Conservation (phyloP, 2,888 invertebrate genomes). For the Drosophila mettleri region DNA sequence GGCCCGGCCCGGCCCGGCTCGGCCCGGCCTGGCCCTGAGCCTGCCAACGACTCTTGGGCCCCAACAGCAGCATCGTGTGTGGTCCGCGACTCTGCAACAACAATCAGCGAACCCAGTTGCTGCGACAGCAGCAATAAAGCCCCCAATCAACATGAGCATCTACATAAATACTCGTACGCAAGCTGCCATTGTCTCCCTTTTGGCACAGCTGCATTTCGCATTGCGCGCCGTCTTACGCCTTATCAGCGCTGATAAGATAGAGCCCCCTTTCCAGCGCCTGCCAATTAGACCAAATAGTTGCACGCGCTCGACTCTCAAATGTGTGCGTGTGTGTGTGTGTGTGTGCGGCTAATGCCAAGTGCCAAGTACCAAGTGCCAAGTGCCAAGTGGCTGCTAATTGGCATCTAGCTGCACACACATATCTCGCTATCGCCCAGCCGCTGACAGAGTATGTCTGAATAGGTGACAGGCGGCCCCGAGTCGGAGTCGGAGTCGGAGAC, state of each 20-base stretch:
- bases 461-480: constrained; percentile 18
- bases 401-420: constrained; percentile 31
- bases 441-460: constrained; percentile 58
- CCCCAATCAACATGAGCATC: constrained; percentile 68
- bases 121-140: constrained; percentile 49
- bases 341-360: constrained; percentile 54
- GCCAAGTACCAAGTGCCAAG: constrained; percentile 55
- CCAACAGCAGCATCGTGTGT: constrained; percentile 66
- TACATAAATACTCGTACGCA: constrained; percentile 60
- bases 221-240: constrained; percentile 25
- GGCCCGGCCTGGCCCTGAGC: constrained; percentile 41
- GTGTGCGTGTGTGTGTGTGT: constrained; percentile 40
- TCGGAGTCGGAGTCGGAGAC: neutral
- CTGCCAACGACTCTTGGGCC: constrained; percentile 42
- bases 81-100: constrained; percentile 51
- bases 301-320: constrained; percentile 15
- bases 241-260: constrained; percentile 48
- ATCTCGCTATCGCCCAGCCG: constrained; percentile 46
- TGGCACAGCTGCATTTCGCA: constrained; percentile 22
- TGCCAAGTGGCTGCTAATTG: constrained; percentile 74
- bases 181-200: constrained; percentile 59
- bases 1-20: constrained; percentile 14
- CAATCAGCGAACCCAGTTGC: constrained; percentile 35
- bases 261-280: constrained; percentile 42
- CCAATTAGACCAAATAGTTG: constrained; percentile 62